Base-by-base conservation (phyloP, 1,140 invertebrate genomes). In the Hyposmocoma kahamanoa region DNA sequence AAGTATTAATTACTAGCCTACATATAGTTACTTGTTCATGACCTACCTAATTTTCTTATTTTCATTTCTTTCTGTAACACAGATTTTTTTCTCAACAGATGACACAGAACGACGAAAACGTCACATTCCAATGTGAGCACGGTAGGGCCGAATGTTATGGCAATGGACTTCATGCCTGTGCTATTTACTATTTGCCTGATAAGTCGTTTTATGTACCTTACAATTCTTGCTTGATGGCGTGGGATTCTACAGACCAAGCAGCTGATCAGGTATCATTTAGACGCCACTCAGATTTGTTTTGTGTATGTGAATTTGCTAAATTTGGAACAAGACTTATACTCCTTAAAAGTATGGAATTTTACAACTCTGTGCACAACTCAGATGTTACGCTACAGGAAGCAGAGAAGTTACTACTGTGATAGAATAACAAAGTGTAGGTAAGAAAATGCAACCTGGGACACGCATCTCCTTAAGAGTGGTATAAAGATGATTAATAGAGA, bases 161-260 rank as follows among this genome's bases (percentile, higher is more conserved):
- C 1, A 93, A 93, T 67, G 88, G 87, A 42, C 78, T 89, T 13
- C 91, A 93, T 58, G 88, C 90, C 3, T 93, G 92, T 53, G 90
- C 84, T 18, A 73, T 93, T 17, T 70, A 89, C 32, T 43, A 53
- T 3, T n/a, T 80, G 9, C 26, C 56, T 4, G 71, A 80, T 28
- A 24, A 59, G 0, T 70, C 67, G 0, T 19, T 47, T 13, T 59
- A 74, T 0, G 42, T 75, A 4, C 13, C 59, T 9, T 80, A 60
- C 43, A 83, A 73, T 48, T 41, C 56, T 0, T 83, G 53, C 13
- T 30, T 56, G 43, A 56, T 56, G 53, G 18, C 20, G 77, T 32
- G 62, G 72, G 67, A 72, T 74, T 80, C 76, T 2, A 51, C 77
- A 26, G 72, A 80, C 19, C 10, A 26, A 13, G 63, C 72, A 9